Evolutionary conservation across 2,797 vertebrate species (phyloP).

Genomic region (Rhadinocentrus ornatus): DNA sequence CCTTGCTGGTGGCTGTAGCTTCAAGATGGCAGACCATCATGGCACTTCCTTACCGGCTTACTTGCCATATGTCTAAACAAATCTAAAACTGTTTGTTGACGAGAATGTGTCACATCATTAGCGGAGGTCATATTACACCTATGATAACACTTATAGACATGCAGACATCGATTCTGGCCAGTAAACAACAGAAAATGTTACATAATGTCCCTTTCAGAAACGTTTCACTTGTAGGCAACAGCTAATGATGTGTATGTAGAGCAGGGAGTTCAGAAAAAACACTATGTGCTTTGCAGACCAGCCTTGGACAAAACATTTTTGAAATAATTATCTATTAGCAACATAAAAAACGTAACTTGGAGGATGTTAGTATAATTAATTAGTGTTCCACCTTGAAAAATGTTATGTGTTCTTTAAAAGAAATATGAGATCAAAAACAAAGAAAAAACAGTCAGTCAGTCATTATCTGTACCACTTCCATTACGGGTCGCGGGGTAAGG

Average conservation of each 20-base stretch:
- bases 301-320: slow-evolving; percentile 11
- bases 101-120: too few species aligned
- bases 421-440: neutral
- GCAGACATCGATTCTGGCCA: too few species aligned
- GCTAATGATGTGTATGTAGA: slow-evolving; percentile 14
- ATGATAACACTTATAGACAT: too few species aligned
- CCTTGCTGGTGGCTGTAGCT: too few species aligned
- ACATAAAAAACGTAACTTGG: neutral
- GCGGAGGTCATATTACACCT: too few species aligned
- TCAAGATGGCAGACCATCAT: too few species aligned
- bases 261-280: slow-evolving; percentile 10
- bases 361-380: slow-evolving; percentile 15
- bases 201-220: neutral
- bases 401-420: slow-evolving; percentile 10
- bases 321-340: slow-evolving; percentile 13
- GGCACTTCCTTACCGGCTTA: too few species aligned
- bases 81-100: too few species aligned
- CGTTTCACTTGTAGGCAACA: slow-evolving; percentile 29
- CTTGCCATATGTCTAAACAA: too few species aligned
- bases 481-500: too few species aligned
- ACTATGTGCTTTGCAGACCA: slow-evolving; percentile 13
- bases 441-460: neutral
- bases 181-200: too few species aligned
- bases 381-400: neutral
- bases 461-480: too few species aligned